Conservation (phyloP, 2,113 vertebrate genomes). For the Dunckerocampus dactyliophorus region DNA sequence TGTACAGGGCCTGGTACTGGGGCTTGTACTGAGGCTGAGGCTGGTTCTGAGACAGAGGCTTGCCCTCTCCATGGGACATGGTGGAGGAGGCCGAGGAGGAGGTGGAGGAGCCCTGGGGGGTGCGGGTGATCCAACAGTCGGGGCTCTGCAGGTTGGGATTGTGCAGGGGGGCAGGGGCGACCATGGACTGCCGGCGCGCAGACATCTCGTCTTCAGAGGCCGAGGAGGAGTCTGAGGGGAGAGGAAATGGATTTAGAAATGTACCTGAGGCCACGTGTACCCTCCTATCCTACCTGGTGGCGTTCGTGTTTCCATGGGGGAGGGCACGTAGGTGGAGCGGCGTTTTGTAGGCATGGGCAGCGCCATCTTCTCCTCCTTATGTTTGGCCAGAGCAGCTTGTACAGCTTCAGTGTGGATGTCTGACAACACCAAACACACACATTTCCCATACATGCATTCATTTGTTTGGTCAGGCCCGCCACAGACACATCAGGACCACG, state of each 20-base stretch:
- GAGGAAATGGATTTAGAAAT: background rate
- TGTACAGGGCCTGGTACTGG: slow-evolving; percentile 52
- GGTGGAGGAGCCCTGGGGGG: slow-evolving; percentile 95
- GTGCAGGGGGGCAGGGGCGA: slow-evolving; percentile 66
- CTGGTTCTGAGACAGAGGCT: slow-evolving; percentile 66
- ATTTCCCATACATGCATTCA: background rate
- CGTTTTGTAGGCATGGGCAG: slow-evolving; percentile 96
- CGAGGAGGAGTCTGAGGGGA: slow-evolving; percentile 90
- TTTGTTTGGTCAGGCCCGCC: too few species aligned
- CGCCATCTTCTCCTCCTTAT: slow-evolving; percentile 98
- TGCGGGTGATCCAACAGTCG: slow-evolving; percentile 93
- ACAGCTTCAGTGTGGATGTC: slow-evolving; percentile 94
- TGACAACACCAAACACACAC: slow-evolving; percentile 26
- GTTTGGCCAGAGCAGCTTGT: slow-evolving; percentile 93
- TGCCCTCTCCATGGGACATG: slow-evolving; percentile 92
- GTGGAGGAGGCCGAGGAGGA: slow-evolving; percentile 98
- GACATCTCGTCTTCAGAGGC: slow-evolving; percentile 93
- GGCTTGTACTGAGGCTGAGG: slow-evolving; percentile 59
- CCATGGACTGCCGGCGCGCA: slow-evolving; percentile 80
- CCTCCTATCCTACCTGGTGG: slow-evolving; percentile 81
- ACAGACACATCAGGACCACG: too few species aligned
- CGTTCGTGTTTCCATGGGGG: slow-evolving; percentile 86
- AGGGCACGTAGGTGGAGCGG: slow-evolving; percentile 90
- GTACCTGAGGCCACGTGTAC: background rate
- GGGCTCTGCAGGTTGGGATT: slow-evolving; percentile 88